Base-by-base conservation (phyloP, 1,140 invertebrate genomes). In the Pogonognathellus flavescens region DNA sequence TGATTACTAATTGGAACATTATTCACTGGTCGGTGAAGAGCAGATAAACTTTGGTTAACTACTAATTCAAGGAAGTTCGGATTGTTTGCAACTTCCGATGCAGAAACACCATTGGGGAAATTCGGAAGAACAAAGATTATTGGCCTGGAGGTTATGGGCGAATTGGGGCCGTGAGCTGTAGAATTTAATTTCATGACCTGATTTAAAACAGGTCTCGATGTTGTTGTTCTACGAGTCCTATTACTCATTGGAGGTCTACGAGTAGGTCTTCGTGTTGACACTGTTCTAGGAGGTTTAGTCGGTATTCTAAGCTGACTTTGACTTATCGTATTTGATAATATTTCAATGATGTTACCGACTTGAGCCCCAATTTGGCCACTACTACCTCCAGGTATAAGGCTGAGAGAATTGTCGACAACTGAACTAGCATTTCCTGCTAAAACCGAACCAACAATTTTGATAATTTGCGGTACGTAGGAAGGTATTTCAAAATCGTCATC, bases 221-320 rank as follows among this genome's bases (percentile, higher is more conserved):
- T 76, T 50, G 70, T 76, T 76, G 70, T n/a, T 50, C 70, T 76
- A n/a, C 70, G 13, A 76, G 70, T 76, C 16, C 70, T 25, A 49
- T 76, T 76, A 49, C 70, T 76, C 25, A 50, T 49, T 18, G 41
- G 25, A 20, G 70, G 70, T 18, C 49, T 76, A n/a, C 70, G 25
- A 18, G 70, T 76, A 8, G 70, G 41, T 0, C 70, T 31, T 76
- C 70, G n/a, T 76, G 70, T 76, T 76, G 70, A 5, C n/a, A 6
- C 16, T 2, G 6, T 25, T 50, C 41, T 50, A 9, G 70, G 70
- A 0, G 70, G 70, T n/a, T 10, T 16, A n/a, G 41, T 41, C 8
- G 70, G 16, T 18, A 76, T 5, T 16, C 16, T 41, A 10, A 16
- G 31, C 18, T 31, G 70, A 0, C 5, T 4, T 76, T 49, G 9